phyloP scores from a whole-genome alignment of 2,888 invertebrate species.

The Acleris sparsana region DNA sequence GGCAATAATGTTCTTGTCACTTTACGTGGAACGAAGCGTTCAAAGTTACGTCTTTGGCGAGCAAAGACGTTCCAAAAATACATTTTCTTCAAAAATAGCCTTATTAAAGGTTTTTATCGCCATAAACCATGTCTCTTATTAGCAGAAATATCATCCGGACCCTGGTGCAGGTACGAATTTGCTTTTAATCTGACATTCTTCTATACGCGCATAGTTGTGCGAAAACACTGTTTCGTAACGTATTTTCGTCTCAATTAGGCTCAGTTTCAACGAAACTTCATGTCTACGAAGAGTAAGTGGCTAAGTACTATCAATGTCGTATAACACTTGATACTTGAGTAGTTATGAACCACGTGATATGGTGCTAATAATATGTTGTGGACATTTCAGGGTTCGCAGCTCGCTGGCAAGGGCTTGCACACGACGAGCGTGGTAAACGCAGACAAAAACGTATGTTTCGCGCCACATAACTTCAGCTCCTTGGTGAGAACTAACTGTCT shows the following conservation, averaged over 20 bases:
- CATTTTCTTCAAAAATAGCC: slow-evolving; percentile 54
- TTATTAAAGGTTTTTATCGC: slow-evolving; percentile 49
- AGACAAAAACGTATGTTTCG: slow-evolving; percentile 74
- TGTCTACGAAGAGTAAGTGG: slow-evolving; percentile 6
- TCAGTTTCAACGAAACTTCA: slow-evolving; percentile 8
- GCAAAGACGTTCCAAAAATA: slow-evolving; percentile 65
- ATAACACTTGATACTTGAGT: slow-evolving; percentile 14
- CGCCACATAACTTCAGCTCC: slow-evolving; percentile 64
- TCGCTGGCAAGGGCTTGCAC: slow-evolving; percentile 70
- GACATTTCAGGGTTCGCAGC: slow-evolving; percentile 70
- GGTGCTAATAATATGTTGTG: slow-evolving; percentile 27
- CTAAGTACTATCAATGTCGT: slow-evolving; percentile 15
- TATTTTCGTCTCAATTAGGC: slow-evolving; percentile 26
- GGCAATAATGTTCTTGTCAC: slow-evolving; percentile 45
- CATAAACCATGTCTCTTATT: slow-evolving; percentile 66
- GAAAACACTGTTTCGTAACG: slow-evolving; percentile 71
- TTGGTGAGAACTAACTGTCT: slow-evolving; percentile 79
- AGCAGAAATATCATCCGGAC: slow-evolving; percentile 71
- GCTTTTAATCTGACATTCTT: slow-evolving; percentile 14
- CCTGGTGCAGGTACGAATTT: slow-evolving; percentile 66
- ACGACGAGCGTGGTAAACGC: slow-evolving; percentile 72
- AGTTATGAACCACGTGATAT: slow-evolving; percentile 44
- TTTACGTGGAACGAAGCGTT: slow-evolving; percentile 46
- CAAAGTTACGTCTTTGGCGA: slow-evolving; percentile 58
- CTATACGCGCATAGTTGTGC: slow-evolving; percentile 11